Percentiles rank a stretch among this genome's conserved stretches.
Conservation (phyloP, 1,140 invertebrate species). For the Lanistes nyassanus region DNA sequence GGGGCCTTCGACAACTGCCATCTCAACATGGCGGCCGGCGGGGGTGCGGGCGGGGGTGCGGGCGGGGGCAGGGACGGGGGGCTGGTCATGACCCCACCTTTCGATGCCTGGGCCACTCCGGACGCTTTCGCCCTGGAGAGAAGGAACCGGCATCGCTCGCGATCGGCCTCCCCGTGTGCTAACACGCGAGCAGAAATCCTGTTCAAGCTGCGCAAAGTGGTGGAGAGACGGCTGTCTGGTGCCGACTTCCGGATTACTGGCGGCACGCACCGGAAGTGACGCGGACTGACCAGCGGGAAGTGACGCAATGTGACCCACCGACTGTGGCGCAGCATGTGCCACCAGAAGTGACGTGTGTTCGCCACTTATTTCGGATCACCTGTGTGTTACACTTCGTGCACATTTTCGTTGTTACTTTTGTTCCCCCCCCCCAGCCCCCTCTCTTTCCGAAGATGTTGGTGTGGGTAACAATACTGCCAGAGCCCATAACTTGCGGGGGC, state of each 20-base stretch:
- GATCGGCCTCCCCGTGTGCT: background rate
- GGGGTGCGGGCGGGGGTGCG: background rate
- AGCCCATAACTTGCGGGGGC: background rate
- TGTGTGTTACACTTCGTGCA: no score
- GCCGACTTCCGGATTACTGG: background rate
- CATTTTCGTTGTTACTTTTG: no score
- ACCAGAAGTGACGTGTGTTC: background rate
- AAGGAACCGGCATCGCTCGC: background rate
- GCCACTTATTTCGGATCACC: background rate
- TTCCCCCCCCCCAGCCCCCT: no score
- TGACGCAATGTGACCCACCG: background rate
- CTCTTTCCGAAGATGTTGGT: no score
- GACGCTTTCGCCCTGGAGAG: background rate
- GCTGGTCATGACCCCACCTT: background rate
- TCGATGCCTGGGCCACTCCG: no score
- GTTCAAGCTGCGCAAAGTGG: slow-evolving; percentile 6
- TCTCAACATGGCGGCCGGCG: background rate
- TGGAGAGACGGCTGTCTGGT: slow-evolving; percentile 12
- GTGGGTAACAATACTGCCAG: background rate
- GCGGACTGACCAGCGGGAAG: background rate
- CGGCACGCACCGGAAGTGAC: background rate
- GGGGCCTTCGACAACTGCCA: background rate
- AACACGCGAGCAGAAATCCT: slow-evolving; percentile 9
- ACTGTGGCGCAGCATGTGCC: background rate
- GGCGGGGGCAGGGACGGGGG: background rate